Base-by-base conservation (phyloP, 2,888 invertebrate genomes). In the Lymantria dispar region DNA sequence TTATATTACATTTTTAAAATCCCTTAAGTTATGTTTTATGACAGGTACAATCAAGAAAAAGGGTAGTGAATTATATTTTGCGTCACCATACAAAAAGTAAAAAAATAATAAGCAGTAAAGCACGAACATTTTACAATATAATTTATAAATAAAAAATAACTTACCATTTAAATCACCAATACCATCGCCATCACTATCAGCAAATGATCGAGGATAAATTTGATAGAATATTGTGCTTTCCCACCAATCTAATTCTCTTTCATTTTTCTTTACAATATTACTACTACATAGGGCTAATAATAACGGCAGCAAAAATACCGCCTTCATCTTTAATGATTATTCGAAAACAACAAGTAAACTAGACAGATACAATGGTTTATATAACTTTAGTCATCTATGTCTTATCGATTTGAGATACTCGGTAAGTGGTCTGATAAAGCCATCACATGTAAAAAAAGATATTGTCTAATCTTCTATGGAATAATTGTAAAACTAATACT, bases 141-240 rank as follows among this genome's bases (percentile, higher is more conserved):
- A 33, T 30, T 7, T 33, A 10, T 33, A 5, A 33, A 33, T 1
- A 1, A 33, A 10, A 33, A 33, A 1, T 40, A 40, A 42, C 42
- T 42, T 76, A 91, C 93, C 93, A 58, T 86, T 90, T 2, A 94
- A 67, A 68, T 94, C 94, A 0, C 93, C 93, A 11, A 95, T 85
- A 0, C 97, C 97, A 79, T 96, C 95, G 0, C 94, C 94, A 75
- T 96, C 80, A 52, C 94, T 94, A 74, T 98, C 98, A 72, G 93
- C 93, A 81, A 95, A 97, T 0, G 96, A 95, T 56, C 95, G 92
- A 0, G 96, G 94, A 75, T 96, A 95, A 47, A 96, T 94, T 80
- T 97, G 96, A 79, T 97, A 97, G 61, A 96, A 92, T 38, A 94
- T 93, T 3, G 94, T 93, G 9, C 93, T 93, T 66, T 95, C 93